Percentiles rank a stretch among this genome's conserved stretches.
phyloP scores from a whole-genome alignment of 2,797 vertebrate species.

The Scomberomorus guttatus region DNA sequence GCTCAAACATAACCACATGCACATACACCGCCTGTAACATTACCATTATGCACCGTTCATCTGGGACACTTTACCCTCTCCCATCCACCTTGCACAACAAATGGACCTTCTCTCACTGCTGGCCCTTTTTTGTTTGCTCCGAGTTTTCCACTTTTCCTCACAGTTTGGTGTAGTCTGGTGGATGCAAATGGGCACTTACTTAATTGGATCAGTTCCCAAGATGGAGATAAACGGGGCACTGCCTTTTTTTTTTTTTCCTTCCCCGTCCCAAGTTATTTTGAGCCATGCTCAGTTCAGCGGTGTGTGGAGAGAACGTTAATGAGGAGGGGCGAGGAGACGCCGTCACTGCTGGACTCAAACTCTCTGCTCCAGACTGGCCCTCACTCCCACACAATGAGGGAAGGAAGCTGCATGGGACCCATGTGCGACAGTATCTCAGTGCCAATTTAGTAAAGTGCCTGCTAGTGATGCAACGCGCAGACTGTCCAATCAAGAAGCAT shows the following conservation, averaged over 20 bases:
- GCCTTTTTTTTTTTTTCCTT: conserved; percentile 19
- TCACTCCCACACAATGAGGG: conserved; percentile 56
- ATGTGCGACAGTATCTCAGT: conserved; percentile 47
- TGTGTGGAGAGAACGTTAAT: conserved; percentile 89
- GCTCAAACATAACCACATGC: conserved; percentile 41
- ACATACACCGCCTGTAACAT: conserved; percentile 59
- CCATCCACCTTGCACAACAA: conserved; percentile 79
- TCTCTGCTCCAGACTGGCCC: conserved; percentile 47
- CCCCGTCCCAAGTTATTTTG: conserved; percentile 89
- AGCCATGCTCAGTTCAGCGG: conserved; percentile 83
- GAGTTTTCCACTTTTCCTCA: conserved; percentile 82
- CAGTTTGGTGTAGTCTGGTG: conserved; percentile 86
- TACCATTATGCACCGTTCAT: conserved; percentile 72
- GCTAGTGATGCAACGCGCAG: conserved; percentile 66
- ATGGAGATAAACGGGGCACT: conserved; percentile 94
- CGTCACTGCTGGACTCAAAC: conserved; percentile 59
- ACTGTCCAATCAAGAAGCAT: conserved; percentile 54
- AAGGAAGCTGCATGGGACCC: conserved; percentile 44
- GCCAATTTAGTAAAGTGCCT: conserved; percentile 74
- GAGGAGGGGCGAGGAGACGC: conserved; percentile 78
- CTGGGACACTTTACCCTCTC: conserved; percentile 77
- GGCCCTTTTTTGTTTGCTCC: conserved; percentile 83
- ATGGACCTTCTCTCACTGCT: conserved; percentile 69
- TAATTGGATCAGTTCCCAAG: conserved; percentile 97
- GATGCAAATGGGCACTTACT: conserved; percentile 96